phyloP scores from a whole-genome alignment of 1,140 invertebrate species.

The Drosophila micromelanica region DNA sequence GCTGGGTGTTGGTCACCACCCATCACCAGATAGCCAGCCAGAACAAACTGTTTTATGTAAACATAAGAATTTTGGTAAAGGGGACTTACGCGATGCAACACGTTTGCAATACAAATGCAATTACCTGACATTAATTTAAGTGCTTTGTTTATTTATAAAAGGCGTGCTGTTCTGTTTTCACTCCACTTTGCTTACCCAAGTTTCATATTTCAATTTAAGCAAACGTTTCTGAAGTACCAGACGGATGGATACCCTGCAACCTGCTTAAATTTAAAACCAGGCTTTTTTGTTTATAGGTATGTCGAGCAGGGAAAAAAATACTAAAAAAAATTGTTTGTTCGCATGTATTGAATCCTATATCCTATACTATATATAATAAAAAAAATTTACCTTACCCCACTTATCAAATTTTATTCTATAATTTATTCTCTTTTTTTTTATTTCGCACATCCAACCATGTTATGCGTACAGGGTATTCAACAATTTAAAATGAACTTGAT shows the following conservation, averaged over 20 bases:
- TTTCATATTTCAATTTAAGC: constrained; percentile 57
- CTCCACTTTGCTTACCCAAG: constrained; percentile 23
- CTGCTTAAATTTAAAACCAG: background rate
- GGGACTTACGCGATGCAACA: constrained; percentile 5
- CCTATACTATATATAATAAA: no score
- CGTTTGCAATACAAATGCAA: constrained; percentile 43
- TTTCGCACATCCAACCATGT: no score
- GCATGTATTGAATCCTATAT: no score
- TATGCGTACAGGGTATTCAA: constrained; percentile 3
- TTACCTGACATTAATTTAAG: constrained; percentile 68
- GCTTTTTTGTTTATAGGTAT: no score
- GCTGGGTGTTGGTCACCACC: no score
- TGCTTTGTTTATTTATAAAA: constrained; percentile 51
- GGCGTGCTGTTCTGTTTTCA: constrained; percentile 31
- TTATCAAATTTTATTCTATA: no score
- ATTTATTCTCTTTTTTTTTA: no score
- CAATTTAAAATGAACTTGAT: background rate
- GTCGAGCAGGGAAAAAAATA: no score
- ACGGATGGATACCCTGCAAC: background rate
- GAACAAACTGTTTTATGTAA: background rate
- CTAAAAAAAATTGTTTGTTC: no score
- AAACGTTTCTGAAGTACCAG: background rate
- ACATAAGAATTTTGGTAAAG: background rate
- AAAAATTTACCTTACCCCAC: no score
- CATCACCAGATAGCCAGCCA: no score